These are phyloP conservation scores for Drosophila mojavensis DNA, from an alignment of 1,140 invertebrate genomes.

Conservation along the genomic window DNA sequence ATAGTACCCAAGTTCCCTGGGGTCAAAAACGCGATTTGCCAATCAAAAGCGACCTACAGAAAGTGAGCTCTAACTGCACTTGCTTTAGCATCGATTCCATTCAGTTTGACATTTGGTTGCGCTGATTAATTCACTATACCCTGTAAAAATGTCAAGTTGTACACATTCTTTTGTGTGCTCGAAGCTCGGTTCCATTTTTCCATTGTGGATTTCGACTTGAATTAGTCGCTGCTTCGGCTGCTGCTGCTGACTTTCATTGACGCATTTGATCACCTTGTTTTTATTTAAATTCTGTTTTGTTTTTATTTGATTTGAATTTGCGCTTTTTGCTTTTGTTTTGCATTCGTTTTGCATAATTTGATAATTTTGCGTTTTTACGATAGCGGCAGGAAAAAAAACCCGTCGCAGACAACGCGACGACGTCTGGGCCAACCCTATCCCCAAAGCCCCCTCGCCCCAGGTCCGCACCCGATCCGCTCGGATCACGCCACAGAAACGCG, in stretches of 20 bases:
- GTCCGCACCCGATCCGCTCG: background rate
- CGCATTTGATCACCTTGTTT: slow-evolving; percentile 78
- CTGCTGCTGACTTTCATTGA: slow-evolving; percentile 69
- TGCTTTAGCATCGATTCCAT: background rate
- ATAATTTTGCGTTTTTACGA: slow-evolving; percentile 57
- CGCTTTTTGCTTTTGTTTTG: slow-evolving; percentile 14
- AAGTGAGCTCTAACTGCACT: background rate
- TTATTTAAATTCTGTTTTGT: slow-evolving; percentile 69
- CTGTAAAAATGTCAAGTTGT: too few species aligned
- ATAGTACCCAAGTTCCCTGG: background rate
- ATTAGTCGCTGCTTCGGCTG: slow-evolving; percentile 49
- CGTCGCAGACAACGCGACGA: slow-evolving; percentile 38
- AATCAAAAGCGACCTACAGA: too few species aligned
- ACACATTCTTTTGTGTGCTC: slow-evolving; percentile 2
- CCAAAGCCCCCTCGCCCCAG: background rate
- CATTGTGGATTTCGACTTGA: slow-evolving; percentile 47
- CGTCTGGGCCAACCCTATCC: slow-evolving; percentile 25
- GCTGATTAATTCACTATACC: background rate
- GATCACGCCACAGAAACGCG: slow-evolving; percentile 43
- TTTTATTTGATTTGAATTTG: slow-evolving; percentile 21
- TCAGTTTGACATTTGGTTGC: background rate
- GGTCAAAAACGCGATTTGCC: background rate
- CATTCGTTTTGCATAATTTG: slow-evolving; percentile 64
- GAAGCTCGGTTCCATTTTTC: slow-evolving; percentile 40
- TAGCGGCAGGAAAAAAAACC: slow-evolving; percentile 17